phyloP scores from a whole-genome alignment of 2,113 vertebrate species.

The Solea senegalensis region DNA sequence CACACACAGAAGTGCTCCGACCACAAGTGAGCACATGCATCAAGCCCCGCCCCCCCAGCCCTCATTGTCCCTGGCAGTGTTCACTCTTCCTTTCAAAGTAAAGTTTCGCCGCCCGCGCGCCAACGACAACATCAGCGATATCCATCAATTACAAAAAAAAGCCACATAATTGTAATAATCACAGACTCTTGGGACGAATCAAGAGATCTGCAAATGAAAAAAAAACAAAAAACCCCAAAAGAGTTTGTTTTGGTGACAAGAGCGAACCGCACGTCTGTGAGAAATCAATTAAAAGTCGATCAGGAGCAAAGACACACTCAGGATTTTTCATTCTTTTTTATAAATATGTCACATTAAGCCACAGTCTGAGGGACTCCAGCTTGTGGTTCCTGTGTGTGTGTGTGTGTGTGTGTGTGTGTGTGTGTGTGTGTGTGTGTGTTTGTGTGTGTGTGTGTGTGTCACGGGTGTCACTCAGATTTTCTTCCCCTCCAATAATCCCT shows the following conservation, averaged over 20 bases:
- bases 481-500: slow-evolving; percentile 51
- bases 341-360: slow-evolving; percentile 56
- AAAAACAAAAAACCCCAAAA: slow-evolving; percentile 11
- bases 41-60: slow-evolving; percentile 49
- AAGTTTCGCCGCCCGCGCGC: slow-evolving; percentile 21
- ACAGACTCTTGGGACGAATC: slow-evolving; percentile 65
- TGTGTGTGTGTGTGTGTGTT: slow-evolving; percentile 33
- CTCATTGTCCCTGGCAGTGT: slow-evolving; percentile 67
- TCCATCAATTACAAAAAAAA: slow-evolving; percentile 68
- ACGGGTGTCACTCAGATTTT: slow-evolving; percentile 67
- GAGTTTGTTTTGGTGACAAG: slow-evolving; percentile 54
- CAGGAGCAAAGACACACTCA: slow-evolving; percentile 44
- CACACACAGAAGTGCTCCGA: slow-evolving; percentile 32
- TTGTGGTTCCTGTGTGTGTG: slow-evolving; percentile 48
- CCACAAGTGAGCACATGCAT: slow-evolving; percentile 60
- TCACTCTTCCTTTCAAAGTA: slow-evolving; percentile 51
- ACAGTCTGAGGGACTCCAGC: slow-evolving; percentile 59
- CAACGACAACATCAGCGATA: slow-evolving; percentile 57
- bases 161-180: slow-evolving; percentile 76
- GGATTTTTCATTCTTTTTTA: slow-evolving; percentile 24
- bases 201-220: slow-evolving; percentile 71
- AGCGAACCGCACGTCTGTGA: slow-evolving; percentile 55
- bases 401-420: slow-evolving; percentile 49
- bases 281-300: slow-evolving; percentile 76
- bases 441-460: slow-evolving; percentile 55